A percentile compares a stretch with the other conserved stretches of the same genome.
These are phyloP conservation scores for Diglossa cyanea DNA, from an alignment of 2,797 vertebrate species.

Conservation along the genomic window DNA sequence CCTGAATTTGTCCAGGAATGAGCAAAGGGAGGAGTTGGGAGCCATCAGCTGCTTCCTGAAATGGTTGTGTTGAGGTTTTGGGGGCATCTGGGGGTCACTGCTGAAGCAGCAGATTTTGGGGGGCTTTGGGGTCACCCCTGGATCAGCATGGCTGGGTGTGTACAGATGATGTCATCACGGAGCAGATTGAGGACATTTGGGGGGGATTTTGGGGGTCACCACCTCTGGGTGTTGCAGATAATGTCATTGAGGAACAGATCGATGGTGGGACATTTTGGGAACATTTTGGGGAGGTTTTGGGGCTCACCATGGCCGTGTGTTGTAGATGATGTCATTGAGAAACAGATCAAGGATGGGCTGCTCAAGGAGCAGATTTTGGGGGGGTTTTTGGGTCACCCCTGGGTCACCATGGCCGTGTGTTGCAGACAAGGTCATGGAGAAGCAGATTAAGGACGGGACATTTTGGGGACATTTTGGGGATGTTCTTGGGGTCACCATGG, in stretches of 20 bases:
- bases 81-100: background rate
- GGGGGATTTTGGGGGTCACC: background rate
- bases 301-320: fast-evolving
- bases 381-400: background rate
- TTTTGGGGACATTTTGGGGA: too few relatives aligned
- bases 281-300: background rate
- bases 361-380: too few relatives aligned
- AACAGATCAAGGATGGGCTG: too few relatives aligned
- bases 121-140: background rate
- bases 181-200: background rate
- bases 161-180: background rate
- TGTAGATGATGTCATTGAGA: fast-evolving
- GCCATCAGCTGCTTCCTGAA: fast-evolving
- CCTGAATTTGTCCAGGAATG: fast-evolving
- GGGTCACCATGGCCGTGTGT: background rate
- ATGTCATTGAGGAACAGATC: background rate
- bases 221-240: background rate
- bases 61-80: background rate
- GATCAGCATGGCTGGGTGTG: fast-evolving
- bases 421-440: too few relatives aligned
- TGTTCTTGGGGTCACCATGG: fast-evolving
- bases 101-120: background rate
- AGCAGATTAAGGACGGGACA: too few relatives aligned
- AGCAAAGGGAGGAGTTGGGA: background rate
- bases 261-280: background rate